Evolutionary conservation across 2,113 vertebrate species (phyloP).

Genomic region (Hepsetus odoe): DNA sequence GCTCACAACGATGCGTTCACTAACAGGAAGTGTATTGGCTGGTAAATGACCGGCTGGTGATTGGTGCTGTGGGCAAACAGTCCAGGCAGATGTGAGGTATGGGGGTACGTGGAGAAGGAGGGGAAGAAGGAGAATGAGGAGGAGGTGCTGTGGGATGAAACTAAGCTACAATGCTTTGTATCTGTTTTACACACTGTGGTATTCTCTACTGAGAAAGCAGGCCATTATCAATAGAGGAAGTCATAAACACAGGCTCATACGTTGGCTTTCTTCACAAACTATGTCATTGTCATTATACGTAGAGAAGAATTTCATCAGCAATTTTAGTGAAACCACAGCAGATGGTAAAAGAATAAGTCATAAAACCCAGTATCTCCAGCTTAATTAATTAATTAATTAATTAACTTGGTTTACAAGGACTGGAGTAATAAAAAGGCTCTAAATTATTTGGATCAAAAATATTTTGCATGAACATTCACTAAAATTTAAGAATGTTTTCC

Average conservation of each 20-base stretch:
- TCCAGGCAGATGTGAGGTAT: constrained; percentile 52
- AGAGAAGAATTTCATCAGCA: no score
- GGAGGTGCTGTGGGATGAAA: background rate
- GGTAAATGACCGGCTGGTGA: constrained; percentile 67
- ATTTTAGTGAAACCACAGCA: no score
- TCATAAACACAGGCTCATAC: background rate
- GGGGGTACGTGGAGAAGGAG: constrained; percentile 33
- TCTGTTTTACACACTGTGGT: background rate
- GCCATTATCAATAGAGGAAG: constrained; percentile 39
- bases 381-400: no score
- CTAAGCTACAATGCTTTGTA: background rate
- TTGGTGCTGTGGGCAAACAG: constrained; percentile 63
- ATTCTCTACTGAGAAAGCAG: background rate
- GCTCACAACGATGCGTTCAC: constrained; percentile 66
- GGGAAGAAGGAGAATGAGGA: background rate
- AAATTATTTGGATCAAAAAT: no score
- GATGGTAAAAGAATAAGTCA: no score
- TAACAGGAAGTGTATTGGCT: constrained; percentile 63
- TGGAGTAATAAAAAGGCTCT: no score
- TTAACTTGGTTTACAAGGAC: no score
- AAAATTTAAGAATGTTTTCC: no score
- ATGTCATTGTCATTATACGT: no score
- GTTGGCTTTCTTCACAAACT: no score
- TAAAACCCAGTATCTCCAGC: no score
- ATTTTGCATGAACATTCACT: no score